Conservation (phyloP, 2,888 invertebrate species). For the Drosophila pseudotakahashii region DNA sequence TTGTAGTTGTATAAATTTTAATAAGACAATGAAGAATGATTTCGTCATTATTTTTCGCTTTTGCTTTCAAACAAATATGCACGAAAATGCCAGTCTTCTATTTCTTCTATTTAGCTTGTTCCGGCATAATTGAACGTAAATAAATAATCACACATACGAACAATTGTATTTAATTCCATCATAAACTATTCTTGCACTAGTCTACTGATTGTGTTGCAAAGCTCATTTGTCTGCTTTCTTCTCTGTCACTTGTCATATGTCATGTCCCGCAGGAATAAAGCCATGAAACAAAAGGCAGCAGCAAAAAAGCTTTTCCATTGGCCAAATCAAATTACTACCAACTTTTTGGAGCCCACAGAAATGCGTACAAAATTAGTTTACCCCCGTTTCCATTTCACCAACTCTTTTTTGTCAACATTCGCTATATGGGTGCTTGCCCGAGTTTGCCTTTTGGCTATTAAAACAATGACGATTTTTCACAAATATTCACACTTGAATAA, state of each 20-base stretch:
- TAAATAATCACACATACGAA: constrained; percentile 2
- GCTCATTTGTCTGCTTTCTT: background rate
- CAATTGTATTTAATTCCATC: constrained; percentile 9
- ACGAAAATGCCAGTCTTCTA: background rate
- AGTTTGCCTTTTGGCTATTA: background rate
- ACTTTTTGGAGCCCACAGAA: constrained; percentile 20
- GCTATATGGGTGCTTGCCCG: background rate
- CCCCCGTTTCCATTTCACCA: background rate
- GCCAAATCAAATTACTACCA: constrained; percentile 21
- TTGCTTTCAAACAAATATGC: background rate
- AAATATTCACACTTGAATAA: background rate
- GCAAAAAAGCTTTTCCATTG: constrained; percentile 12
- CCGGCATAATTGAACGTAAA: constrained; percentile 2
- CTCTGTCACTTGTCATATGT: constrained; percentile 14
- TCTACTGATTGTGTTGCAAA: constrained; percentile 1
- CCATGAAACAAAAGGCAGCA: constrained; percentile 10
- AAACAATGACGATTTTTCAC: background rate
- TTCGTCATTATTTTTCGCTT: background rate
- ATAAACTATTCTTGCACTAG: constrained; percentile 2
- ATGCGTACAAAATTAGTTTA: constrained; percentile 13
- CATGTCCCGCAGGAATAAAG: constrained; percentile 13
- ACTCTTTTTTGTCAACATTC: background rate
- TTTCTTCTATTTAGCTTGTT: background rate
- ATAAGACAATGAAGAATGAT: background rate
- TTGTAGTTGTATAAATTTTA: background rate